These are phyloP conservation scores for Menidia menidia DNA, from an alignment of 2,797 vertebrate species.

Conservation along the genomic window DNA sequence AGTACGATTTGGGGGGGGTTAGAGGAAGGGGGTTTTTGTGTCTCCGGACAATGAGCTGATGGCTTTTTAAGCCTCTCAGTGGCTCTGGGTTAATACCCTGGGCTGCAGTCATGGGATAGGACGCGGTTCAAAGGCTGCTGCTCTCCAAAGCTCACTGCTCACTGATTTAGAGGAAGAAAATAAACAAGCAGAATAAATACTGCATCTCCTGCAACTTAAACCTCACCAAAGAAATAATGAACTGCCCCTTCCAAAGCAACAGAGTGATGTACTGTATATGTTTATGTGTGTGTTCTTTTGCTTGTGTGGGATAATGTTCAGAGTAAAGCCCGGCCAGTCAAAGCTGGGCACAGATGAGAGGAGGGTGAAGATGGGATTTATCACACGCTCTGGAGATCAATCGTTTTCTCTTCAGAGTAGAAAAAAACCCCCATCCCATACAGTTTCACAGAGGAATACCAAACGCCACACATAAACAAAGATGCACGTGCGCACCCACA, in stretches of 20 bases:
- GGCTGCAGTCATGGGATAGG: conserved; percentile 81
- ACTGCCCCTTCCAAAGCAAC: conserved; percentile 51
- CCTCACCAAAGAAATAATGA: conserved; percentile 74
- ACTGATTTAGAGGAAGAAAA: conserved; percentile 70
- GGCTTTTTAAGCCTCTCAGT: conserved; percentile 91
- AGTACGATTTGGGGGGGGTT: conserved; percentile 75
- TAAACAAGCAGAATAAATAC: conserved; percentile 79
- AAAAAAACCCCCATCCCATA: conserved; percentile 19
- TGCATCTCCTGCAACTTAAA: conserved; percentile 72
- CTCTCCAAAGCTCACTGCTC: conserved; percentile 69
- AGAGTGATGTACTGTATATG: conserved; percentile 12
- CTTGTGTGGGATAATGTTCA: conserved; percentile 62
- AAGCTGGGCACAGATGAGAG: conserved; percentile 58
- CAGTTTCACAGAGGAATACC: conserved; percentile 43
- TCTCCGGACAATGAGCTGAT: conserved; percentile 89
- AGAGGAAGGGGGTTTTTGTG: conserved; percentile 88
- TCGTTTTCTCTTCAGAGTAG: conserved; percentile 46
- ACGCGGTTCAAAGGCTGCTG: conserved; percentile 77
- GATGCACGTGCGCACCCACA: conserved; percentile 19
- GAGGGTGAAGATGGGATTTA: conserved; percentile 73
- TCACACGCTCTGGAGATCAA: conserved; percentile 71
- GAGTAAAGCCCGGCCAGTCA: conserved; percentile 49
- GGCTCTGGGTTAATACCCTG: conserved; percentile 86
- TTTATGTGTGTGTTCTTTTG: conserved; percentile 49
- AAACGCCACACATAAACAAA: conserved; percentile 42